Conservation (phyloP, 1,140 invertebrate genomes). For the Tetragonula clypearis region DNA sequence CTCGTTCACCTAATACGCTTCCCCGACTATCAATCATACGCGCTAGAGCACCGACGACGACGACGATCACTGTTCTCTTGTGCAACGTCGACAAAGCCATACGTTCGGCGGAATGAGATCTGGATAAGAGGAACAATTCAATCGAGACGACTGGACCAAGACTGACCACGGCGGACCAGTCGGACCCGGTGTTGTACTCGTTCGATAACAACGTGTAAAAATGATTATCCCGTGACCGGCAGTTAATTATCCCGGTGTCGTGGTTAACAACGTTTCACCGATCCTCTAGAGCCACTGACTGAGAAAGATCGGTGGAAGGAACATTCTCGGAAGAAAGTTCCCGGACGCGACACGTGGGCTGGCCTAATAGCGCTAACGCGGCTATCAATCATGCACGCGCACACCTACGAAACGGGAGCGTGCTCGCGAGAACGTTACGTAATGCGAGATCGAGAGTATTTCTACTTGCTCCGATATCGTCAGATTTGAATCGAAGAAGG, state of each 20-base stretch:
- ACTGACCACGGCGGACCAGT: too few species aligned
- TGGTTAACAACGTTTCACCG: slow-evolving; percentile 2
- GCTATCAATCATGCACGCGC: slow-evolving; percentile 44
- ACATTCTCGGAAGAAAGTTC: slow-evolving; percentile 46
- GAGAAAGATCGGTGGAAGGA: neutral
- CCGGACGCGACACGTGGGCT: slow-evolving; percentile 37
- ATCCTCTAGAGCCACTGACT: neutral
- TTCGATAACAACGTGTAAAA: slow-evolving; percentile 27
- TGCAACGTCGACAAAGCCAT: slow-evolving; percentile 51
- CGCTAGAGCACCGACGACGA: slow-evolving; percentile 34
- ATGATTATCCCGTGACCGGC: neutral
- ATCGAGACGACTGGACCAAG: slow-evolving; percentile 33
- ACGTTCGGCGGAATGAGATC: slow-evolving; percentile 20
- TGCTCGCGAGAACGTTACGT: slow-evolving; percentile 3
- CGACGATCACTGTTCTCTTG: slow-evolving; percentile 48
- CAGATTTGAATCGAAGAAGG: neutral
- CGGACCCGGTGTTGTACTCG: neutral
- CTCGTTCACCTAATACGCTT: slow-evolving; percentile 63
- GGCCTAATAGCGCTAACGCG: slow-evolving; percentile 31
- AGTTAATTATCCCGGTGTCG: slow-evolving; percentile 21
- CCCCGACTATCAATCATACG: slow-evolving; percentile 63
- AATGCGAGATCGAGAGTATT: slow-evolving; percentile 16
- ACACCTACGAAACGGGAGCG: slow-evolving; percentile 4
- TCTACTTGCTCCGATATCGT: neutral
- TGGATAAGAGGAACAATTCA: slow-evolving; percentile 62